These are phyloP conservation scores for Thecocarcelia acutangulata DNA, from an alignment of 2,888 invertebrate species.

Conservation along the genomic window DNA sequence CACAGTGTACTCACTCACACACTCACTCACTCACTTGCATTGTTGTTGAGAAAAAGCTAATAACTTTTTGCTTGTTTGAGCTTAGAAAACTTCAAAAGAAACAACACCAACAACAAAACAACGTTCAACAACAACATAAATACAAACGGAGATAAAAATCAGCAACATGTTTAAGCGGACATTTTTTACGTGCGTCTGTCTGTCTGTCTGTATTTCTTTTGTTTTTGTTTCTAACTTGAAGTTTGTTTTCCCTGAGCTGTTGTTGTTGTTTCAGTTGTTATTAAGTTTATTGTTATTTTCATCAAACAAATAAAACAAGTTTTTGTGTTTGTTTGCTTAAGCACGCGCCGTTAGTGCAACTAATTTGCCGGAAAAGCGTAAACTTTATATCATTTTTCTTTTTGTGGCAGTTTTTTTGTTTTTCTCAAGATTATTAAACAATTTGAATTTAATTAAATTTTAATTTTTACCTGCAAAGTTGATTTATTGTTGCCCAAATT, in stretches of 20 bases:
- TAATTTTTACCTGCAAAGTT: not conserved
- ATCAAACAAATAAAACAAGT: slow-evolving; percentile 5
- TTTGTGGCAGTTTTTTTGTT: not conserved
- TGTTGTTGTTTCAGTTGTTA: not conserved
- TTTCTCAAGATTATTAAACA: slow-evolving; percentile 4
- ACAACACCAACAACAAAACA: not conserved
- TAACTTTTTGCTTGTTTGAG: slow-evolving; percentile 4
- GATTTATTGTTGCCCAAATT: too few relatives aligned
- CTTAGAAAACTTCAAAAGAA: slow-evolving; percentile 23
- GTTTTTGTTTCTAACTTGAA: not conserved
- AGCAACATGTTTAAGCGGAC: slow-evolving; percentile 43
- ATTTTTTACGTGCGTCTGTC: slow-evolving; percentile 16
- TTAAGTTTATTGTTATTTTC: slow-evolving; percentile 20
- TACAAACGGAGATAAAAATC: slow-evolving; percentile 43
- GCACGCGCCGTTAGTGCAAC: slow-evolving; percentile 66
- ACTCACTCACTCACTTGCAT: not conserved
- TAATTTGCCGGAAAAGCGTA: slow-evolving; percentile 62
- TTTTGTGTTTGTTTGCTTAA: slow-evolving; percentile 33
- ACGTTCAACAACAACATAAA: slow-evolving; percentile 8
- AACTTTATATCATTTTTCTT: not conserved
- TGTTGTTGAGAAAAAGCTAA: slow-evolving; percentile 14
- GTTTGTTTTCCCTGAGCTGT: slow-evolving; percentile 28
- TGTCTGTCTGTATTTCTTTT: slow-evolving; percentile 8
- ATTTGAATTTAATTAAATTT: not conserved
- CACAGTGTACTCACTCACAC: not conserved